Evolutionary conservation across 1,140 invertebrate genomes (phyloP).

Genomic region (Chionoecetes opilio): DNA sequence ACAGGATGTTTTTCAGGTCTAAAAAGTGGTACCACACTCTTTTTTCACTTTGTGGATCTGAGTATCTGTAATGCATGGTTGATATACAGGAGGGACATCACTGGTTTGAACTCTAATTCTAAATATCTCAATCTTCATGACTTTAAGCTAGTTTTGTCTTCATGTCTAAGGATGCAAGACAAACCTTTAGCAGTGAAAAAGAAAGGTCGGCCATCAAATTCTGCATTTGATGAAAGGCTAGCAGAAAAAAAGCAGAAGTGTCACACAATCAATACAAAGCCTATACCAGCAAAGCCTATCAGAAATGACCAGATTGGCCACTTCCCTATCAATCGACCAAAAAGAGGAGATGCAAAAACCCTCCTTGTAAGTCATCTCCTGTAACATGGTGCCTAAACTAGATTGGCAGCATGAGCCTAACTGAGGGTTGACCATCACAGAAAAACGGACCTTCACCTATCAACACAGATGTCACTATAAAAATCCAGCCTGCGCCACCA

Average conservation of each 20-base stretch:
- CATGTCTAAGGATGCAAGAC: constrained; percentile 57
- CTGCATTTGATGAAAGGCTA: constrained; percentile 55
- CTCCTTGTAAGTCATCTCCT: constrained; percentile 59
- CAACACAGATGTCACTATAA: too few species aligned
- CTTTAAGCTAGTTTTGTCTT: constrained; percentile 65
- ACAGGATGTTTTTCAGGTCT: constrained; percentile 63
- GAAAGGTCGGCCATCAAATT: constrained; percentile 44
- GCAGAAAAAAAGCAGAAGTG: constrained; percentile 48
- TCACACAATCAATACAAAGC: constrained; percentile 61
- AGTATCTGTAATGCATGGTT: constrained; percentile 74
- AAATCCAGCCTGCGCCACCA: too few species aligned
- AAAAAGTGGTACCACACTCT: constrained; percentile 67
- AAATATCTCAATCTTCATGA: constrained; percentile 53
- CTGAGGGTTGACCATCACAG: too few species aligned
- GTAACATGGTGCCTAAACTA: constrained; percentile 66
- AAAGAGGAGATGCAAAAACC: constrained; percentile 55
- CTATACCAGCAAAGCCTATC: constrained; percentile 54
- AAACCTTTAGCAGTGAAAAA: constrained; percentile 53
- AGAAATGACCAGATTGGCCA: constrained; percentile 66
- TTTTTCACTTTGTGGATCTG: constrained; percentile 58
- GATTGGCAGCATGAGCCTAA: too few species aligned
- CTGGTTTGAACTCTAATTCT: neutral
- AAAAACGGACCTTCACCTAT: too few species aligned
- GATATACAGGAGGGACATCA: constrained; percentile 70
- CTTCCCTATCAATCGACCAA: constrained; percentile 55